Evolutionary conservation across 2,888 invertebrate species (phyloP), one percentile per base, ranked within the genome.

Genomic region (Shargacucullia verbasci): DNA sequence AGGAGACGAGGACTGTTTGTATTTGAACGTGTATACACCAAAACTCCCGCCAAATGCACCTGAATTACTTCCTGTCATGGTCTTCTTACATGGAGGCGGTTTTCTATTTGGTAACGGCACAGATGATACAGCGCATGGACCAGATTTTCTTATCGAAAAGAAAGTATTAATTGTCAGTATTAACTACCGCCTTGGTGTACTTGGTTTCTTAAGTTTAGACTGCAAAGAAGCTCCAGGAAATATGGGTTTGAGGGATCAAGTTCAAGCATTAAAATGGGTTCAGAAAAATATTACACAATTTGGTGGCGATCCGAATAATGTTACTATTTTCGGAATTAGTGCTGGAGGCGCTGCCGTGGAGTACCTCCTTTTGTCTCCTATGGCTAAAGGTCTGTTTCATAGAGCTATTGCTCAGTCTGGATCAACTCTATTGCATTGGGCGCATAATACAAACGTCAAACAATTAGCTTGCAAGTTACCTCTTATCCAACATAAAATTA

Each of bases 1-100:
- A 40, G 95, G 95, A 14, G 89, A 91, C 67, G 95, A 95, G 78
- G 95, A 96, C 79, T 97, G 97, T 65, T 89, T 97, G 6, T 96
- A 95, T 73, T 82, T 97, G 15, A 97, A 97, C 81, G 95, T 97
- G 0, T 96, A 95, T 78, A 95, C 95, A 13, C 95, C 96, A 0
- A 89, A 82, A 59, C 75, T 95, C 62, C 86, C 88, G 0, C 45
- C 76, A 8, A 58, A 67, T 15, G 69, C 62, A 10, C 40, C 59
- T 7, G 27, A 63, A 10, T 66, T 69, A 3, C 62, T 87, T 7
- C 92, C 94, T 1, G 94, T 94, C 0, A 94, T 94, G 94, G 88
- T 94, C 1, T 94, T 86, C 60, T 71, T 92, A 8, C 94, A 94
- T 60, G 94, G 94, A 14, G 94, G 94, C 4, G 94, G 94, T 0